phyloP scores from a whole-genome alignment of 2,113 vertebrate species.

The Pedetes capensis region DNA sequence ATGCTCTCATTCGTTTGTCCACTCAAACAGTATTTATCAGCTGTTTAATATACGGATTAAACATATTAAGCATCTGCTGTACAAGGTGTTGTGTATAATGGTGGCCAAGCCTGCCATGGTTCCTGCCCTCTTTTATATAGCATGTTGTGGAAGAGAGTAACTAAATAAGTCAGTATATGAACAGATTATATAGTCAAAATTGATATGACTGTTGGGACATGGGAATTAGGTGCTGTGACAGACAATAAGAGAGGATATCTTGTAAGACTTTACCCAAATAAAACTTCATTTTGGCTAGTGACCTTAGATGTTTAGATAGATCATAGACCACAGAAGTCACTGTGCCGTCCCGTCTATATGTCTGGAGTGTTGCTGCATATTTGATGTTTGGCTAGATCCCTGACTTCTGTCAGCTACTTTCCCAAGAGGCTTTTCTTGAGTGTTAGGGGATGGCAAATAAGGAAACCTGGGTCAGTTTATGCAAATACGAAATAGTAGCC shows the following conservation, averaged over 20 bases:
- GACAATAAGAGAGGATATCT: not conserved
- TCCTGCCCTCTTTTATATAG: not conserved
- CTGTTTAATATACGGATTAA: not conserved
- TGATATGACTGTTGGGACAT: not conserved
- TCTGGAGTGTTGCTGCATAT: not conserved
- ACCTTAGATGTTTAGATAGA: not conserved
- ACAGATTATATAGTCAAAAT: not conserved
- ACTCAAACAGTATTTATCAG: not conserved
- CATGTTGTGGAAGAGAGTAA: not conserved
- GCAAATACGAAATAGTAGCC: not conserved
- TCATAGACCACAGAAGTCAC: not conserved
- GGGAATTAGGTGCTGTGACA: not conserved
- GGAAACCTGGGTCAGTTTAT: not conserved
- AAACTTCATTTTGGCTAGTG: not conserved
- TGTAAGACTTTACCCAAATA: not conserved
- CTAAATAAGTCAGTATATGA: not conserved
- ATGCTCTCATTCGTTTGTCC: not conserved
- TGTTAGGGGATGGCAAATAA: not conserved
- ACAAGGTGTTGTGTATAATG: not conserved
- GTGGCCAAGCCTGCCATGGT: too few species aligned
- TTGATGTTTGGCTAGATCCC: not conserved
- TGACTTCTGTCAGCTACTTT: not conserved
- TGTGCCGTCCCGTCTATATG: not conserved
- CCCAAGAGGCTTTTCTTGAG: not conserved
- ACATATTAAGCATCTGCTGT: fast-evolving